Evolutionary conservation across 2,797 vertebrate genomes (phyloP), one percentile per base, ranked within the genome.

Genomic region (Dipus sagitta): DNA sequence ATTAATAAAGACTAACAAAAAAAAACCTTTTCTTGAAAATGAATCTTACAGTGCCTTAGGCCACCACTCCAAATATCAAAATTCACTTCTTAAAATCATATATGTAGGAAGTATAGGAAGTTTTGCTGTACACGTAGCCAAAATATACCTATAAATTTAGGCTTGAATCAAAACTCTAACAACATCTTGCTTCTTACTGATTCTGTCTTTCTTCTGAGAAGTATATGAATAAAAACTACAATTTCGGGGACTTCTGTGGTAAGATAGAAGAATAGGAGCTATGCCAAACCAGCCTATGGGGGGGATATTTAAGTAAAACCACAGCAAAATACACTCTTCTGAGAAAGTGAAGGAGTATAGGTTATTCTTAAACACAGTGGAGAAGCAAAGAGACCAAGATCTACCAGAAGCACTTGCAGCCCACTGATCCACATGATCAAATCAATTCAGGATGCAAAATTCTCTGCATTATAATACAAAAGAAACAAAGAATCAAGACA

Each of bases 181-280:
- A 87, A 60, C 72, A 47, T 8, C 28, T 72, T 87, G n/a, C 47
- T 94, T 90, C 70, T 84, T 74, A 64, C 8, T 78, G 32, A 89
- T 77, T 91, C 14, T n/a, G 21, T 86, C 42, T 86, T 82, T 91
- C 81, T 92, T 89, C 85, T 32, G 54, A 96, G 84, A 95, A 92
- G 83, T 47, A 78, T n/a, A 86, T 76, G 78, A 92, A 89, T 13
- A 74, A 32, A 88, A 92, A 17, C 54, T 58, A 58, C 30, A 88
- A 68, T 65, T 26, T 90, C 34, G 38, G 38, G 38, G 38, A 38
- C 38, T 38, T 6, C 38, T 38, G 38, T n/a, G 38, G 38, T 38
- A 38, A 38, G 38, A 38, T 38, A 6, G 38, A 38, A 38, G 92
- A 90, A 84, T 81, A 24, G 12, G 18, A 60, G 38, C 38, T 38